Percentiles rank a stretch among this genome's conserved stretches.
Evolutionary conservation across 2,888 invertebrate genomes (phyloP).

Genomic region (Cordilura impudica): DNA sequence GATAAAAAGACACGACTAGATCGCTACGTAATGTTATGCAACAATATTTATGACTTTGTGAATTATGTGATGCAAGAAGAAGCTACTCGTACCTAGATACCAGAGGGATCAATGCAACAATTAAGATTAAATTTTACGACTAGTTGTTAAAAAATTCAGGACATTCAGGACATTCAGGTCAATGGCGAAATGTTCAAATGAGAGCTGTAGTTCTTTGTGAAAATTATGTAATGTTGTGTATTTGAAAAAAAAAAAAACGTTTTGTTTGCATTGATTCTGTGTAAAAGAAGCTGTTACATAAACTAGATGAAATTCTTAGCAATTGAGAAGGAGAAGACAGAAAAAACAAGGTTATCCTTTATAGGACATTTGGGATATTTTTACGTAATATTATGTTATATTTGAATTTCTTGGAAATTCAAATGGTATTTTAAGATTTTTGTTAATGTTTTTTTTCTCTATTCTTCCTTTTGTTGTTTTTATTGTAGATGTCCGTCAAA

Average conservation of each 20-base stretch:
- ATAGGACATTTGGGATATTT: constrained; percentile 33
- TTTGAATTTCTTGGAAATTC: constrained; percentile 2
- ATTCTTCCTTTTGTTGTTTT: not conserved
- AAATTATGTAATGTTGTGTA: not conserved
- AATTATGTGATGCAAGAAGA: not conserved
- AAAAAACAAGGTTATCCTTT: constrained; percentile 48
- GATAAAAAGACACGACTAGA: not conserved
- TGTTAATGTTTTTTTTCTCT: not conserved
- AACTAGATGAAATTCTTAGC: constrained; percentile 15
- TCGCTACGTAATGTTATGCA: constrained; percentile 52
- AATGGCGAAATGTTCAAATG: constrained; percentile 19
- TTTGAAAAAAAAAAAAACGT: not conserved
- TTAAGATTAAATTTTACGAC: constrained; percentile 44
- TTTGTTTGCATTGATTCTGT: constrained; percentile 3
- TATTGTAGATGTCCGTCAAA: not conserved
- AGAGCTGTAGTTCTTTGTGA: constrained; percentile 13
- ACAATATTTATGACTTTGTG: constrained; percentile 50
- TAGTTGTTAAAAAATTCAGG: constrained; percentile 62
- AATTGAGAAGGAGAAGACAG: constrained; percentile 33
- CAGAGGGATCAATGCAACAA: constrained; percentile 25
- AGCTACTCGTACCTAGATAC: not conserved
- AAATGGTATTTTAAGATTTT: constrained; percentile 1
- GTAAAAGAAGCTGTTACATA: constrained; percentile 14
- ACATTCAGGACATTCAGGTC: constrained; percentile 61
- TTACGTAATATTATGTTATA: constrained; percentile 29